These are phyloP conservation scores for Silurus aristotelis DNA, from an alignment of 2,797 vertebrate genomes.

Conservation along the genomic window DNA sequence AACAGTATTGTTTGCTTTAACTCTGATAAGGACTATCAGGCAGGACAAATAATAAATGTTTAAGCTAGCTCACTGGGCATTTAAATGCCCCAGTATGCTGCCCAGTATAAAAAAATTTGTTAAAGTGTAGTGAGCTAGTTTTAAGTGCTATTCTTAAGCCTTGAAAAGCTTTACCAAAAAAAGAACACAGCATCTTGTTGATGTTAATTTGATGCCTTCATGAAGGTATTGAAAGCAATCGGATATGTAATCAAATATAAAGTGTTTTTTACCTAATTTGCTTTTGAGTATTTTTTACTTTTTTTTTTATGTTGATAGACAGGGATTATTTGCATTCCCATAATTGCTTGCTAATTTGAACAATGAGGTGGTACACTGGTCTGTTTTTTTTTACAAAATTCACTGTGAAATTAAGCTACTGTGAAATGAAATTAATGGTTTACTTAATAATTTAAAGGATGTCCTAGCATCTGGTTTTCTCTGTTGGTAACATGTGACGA, in stretches of 20 bases:
- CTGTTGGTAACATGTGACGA: neutral
- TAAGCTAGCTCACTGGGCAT: neutral
- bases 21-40: neutral
- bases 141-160: too few relatives aligned
- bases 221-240: too few relatives aligned
- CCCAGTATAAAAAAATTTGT: neutral
- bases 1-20: neutral
- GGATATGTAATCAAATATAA: too few relatives aligned
- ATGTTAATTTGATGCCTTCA: too few relatives aligned
- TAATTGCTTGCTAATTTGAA: neutral
- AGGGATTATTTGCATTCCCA: neutral
- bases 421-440: too few relatives aligned
- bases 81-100: neutral
- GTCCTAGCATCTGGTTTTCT: neutral
- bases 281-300: neutral
- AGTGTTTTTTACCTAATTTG: neutral
- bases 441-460: neutral
- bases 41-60: neutral
- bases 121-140: too few relatives aligned
- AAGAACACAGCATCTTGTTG: too few relatives aligned
- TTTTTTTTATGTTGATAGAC: neutral
- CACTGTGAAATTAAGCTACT: neutral
- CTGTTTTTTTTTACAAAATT: neutral
- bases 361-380: neutral
- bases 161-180: too few relatives aligned